Conservation (phyloP, 2,113 vertebrate genomes). For the Monarcha castaneiventris region DNA sequence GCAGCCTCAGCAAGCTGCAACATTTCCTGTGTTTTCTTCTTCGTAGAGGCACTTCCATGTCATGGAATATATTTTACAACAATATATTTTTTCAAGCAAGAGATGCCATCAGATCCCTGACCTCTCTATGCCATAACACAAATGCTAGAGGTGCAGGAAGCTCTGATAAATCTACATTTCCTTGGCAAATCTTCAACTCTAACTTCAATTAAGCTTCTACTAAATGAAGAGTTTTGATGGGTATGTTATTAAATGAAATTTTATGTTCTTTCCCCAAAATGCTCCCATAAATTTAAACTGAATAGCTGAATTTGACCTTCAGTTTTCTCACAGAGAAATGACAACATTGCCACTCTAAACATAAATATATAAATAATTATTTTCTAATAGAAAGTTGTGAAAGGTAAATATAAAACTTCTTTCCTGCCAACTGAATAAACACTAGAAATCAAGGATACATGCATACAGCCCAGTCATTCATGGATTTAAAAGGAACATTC, state of each 20-base stretch:
- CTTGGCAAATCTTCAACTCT: not conserved
- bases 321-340: not conserved
- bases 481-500: conserved; percentile 67
- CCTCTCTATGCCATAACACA: not conserved
- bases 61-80: conserved; percentile 54
- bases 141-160: not conserved
- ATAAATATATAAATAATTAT: not conserved
- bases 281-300: not conserved
- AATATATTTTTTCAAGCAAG: not conserved
- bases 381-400: not conserved
- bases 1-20: conserved; percentile 57
- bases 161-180: not conserved
- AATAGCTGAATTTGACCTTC: not conserved
- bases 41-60: conserved; percentile 70
- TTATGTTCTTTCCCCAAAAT: not conserved
- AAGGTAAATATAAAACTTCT: conserved; percentile 17
- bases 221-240: not conserved
- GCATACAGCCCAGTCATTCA: conserved; percentile 69
- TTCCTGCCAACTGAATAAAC: not conserved
- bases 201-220: not conserved
- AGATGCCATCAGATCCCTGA: not conserved
- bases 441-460: conserved; percentile 74
- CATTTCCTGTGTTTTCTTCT: conserved; percentile 67
- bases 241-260: not conserved
- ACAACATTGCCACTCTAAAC: not conserved